Conservation (phyloP, 2,113 vertebrate genomes). For the Perca flavescens region DNA sequence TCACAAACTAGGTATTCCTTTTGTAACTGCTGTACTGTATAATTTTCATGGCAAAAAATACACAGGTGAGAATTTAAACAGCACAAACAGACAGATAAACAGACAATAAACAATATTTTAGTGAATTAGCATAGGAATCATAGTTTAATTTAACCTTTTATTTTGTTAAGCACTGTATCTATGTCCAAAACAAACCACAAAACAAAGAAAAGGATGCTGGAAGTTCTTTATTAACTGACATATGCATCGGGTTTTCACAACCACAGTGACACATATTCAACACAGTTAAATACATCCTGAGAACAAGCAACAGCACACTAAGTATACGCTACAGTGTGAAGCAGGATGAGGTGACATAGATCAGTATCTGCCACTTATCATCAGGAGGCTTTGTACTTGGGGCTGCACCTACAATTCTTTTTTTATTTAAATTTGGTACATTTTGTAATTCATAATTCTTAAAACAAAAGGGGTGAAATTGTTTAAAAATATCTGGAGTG, state of each 20-base stretch:
- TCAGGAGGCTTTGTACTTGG: slow-evolving; percentile 71
- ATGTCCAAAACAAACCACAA: slow-evolving; percentile 6
- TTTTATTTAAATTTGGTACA: slow-evolving; percentile 7
- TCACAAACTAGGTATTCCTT: not conserved
- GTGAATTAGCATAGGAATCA: not conserved
- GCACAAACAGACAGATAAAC: not conserved
- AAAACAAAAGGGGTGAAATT: not conserved
- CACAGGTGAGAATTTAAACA: not conserved
- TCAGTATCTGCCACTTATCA: slow-evolving; percentile 19
- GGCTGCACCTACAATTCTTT: not conserved
- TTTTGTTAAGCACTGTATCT: not conserved
- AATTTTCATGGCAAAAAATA: not conserved
- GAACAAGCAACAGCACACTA: slow-evolving; percentile 22
- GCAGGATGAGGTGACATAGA: slow-evolving; percentile 8
- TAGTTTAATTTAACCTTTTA: not conserved
- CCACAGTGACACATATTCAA: slow-evolving; percentile 27
- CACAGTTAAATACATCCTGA: slow-evolving; percentile 64
- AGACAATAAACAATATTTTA: not conserved
- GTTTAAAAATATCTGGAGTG: not conserved
- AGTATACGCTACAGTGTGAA: not conserved
- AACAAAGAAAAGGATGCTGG: slow-evolving; percentile 56
- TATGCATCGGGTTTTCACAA: slow-evolving; percentile 33
- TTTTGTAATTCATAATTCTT: slow-evolving; percentile 6
- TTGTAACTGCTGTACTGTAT: not conserved
- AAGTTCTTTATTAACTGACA: slow-evolving; percentile 71